phyloP scores from a whole-genome alignment of 2,113 vertebrate genomes.

The Chlorodrepanis virens region DNA sequence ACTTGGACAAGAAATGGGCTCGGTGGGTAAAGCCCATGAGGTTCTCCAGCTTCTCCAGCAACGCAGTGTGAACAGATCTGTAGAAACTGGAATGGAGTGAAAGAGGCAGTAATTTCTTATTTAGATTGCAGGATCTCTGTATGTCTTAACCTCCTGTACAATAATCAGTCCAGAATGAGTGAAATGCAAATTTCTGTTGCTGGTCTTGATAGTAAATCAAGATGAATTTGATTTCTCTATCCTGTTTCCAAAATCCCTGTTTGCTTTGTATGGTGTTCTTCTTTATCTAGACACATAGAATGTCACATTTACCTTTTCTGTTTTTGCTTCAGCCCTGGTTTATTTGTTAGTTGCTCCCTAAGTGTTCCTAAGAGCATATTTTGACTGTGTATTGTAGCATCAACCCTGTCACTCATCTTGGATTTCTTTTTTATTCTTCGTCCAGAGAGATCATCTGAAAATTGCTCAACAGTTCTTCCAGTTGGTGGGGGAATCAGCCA shows the following conservation, averaged over 20 bases:
- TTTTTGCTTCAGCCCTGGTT: background rate
- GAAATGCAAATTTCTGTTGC: background rate
- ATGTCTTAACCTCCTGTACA: background rate
- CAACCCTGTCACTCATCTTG: background rate
- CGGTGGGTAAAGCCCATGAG: constrained; percentile 77
- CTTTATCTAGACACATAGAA: background rate
- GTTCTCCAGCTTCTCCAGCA: background rate
- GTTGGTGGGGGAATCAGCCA: constrained; percentile 94
- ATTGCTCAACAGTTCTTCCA: constrained; percentile 97
- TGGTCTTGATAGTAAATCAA: background rate
- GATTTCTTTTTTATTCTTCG: background rate
- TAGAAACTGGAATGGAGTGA: background rate
- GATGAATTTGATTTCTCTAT: background rate
- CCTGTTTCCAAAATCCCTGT: background rate
- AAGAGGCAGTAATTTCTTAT: background rate
- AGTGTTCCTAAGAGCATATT: background rate
- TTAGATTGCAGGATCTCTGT: background rate
- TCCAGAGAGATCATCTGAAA: constrained; percentile 93
- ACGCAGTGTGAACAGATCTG: background rate
- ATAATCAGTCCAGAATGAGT: background rate
- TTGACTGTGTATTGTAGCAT: background rate
- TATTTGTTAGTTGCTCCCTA: background rate
- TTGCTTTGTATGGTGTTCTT: background rate
- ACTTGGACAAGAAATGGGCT: constrained; percentile 91
- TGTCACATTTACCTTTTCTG: background rate